These are phyloP conservation scores for Sminthurides aquaticus DNA, from an alignment of 2,888 invertebrate species.

Conservation along the genomic window DNA sequence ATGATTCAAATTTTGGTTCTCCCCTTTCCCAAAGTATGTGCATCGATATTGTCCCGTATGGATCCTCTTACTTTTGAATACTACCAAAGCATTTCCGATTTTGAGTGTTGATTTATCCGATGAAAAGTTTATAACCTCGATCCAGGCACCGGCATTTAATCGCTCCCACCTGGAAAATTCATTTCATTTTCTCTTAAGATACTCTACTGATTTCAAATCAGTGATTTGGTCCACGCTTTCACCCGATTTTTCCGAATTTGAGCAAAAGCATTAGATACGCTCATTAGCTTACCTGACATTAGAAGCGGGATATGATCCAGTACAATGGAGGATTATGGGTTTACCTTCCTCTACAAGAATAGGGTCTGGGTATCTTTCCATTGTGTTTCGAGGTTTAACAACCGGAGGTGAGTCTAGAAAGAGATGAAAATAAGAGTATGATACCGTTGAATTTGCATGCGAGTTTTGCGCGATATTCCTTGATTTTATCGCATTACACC, in stretches of 20 bases:
- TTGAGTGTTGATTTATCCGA: conserved; percentile 30
- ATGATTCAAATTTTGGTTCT: conserved; percentile 1
- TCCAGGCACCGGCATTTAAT: conserved; percentile 36
- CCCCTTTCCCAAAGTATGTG: conserved; percentile 9
- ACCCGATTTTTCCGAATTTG: too few species aligned
- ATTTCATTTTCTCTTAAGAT: too few species aligned
- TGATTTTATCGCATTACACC: too few species aligned
- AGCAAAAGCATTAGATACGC: too few species aligned
- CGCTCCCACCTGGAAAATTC: conserved; percentile 37
- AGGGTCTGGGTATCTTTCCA: conserved; percentile 37
- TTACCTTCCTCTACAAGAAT: conserved; percentile 38
- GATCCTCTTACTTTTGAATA: conserved; percentile 25
- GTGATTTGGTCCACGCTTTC: too few species aligned
- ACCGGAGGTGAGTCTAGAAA: background rate
- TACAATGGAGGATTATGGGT: conserved; percentile 40
- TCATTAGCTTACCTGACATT: conserved; percentile 14
- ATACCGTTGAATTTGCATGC: background rate
- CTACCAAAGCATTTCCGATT: conserved; percentile 38
- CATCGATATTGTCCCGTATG: conserved; percentile 39
- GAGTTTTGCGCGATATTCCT: too few species aligned
- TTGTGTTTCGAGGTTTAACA: background rate
- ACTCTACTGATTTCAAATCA: too few species aligned
- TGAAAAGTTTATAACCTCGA: conserved; percentile 22
- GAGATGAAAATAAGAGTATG: background rate
- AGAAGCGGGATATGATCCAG: conserved; percentile 10